phyloP scores from a whole-genome alignment of 2,888 invertebrate species.

The Caradrina clavipalpis region DNA sequence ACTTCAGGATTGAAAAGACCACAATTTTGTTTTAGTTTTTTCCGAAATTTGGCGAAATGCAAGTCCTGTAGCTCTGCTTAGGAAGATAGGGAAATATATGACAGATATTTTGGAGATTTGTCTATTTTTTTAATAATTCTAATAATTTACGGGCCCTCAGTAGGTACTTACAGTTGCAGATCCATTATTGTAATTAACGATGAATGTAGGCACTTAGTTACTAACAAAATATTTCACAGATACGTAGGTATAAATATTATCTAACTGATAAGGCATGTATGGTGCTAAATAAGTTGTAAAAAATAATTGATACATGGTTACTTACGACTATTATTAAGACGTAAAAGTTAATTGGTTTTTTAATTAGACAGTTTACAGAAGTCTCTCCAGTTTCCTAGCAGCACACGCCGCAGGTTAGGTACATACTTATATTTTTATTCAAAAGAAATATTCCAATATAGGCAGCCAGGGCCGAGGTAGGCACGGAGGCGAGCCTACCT shows the following conservation, averaged over 20 bases:
- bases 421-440: too few species aligned
- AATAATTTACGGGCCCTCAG: not conserved
- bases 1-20: not conserved
- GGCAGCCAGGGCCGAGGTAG: too few species aligned
- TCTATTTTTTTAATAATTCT: too few species aligned
- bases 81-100: too few species aligned
- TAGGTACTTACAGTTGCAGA: conserved; percentile 8
- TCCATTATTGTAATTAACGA: not conserved
- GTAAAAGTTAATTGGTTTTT: conserved; percentile 28
- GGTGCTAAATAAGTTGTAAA: conserved; percentile 2
- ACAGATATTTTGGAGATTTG: too few species aligned
- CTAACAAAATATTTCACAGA: not conserved
- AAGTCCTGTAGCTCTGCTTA: not conserved
- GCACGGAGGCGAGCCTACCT: too few species aligned
- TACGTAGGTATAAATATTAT: not conserved
- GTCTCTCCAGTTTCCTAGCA: too few species aligned
- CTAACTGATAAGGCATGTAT: not conserved
- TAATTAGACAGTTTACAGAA: not conserved
- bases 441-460: too few species aligned
- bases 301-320: not conserved
- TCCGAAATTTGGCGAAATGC: not conserved
- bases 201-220: not conserved
- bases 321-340: conserved; percentile 6
- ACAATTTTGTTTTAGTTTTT: not conserved
- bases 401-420: too few species aligned